Conservation (phyloP, 1,140 invertebrate species). For the Coelopa frigida region DNA sequence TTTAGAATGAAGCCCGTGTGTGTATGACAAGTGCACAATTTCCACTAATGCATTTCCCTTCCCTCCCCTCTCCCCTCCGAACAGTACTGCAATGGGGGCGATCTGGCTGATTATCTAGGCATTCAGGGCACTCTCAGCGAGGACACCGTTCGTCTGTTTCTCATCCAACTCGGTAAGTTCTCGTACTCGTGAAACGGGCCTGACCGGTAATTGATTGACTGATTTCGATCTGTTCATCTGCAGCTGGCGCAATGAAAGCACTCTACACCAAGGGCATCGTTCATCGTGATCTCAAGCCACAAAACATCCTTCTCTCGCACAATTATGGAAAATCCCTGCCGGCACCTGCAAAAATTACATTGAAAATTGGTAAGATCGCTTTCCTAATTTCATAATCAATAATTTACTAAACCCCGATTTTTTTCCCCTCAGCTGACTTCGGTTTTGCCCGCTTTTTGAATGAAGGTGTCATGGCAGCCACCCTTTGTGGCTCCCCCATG, state of each 20-base stretch:
- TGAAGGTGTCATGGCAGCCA: slow-evolving; percentile 99
- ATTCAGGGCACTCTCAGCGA: slow-evolving; percentile 91
- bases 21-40: too few species aligned
- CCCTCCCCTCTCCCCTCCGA: too few species aligned
- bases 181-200: neutral
- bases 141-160: slow-evolving; percentile 91
- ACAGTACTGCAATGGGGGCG: slow-evolving; percentile 97
- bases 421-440: slow-evolving; percentile 73
- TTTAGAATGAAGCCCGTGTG: too few species aligned
- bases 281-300: slow-evolving; percentile 97
- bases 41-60: too few species aligned
- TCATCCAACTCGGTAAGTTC: slow-evolving; percentile 80
- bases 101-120: slow-evolving; percentile 93
- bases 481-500: slow-evolving; percentile 98
- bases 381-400: slow-evolving; percentile 1
- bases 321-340: slow-evolving; percentile 70
- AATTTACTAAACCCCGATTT: slow-evolving; percentile 4
- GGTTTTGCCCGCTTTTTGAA: slow-evolving; percentile 97
- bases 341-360: slow-evolving; percentile 80
- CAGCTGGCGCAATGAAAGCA: slow-evolving; percentile 93
- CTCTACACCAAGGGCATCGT: slow-evolving; percentile 95
- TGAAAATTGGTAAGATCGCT: slow-evolving; percentile 67
- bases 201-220: neutral
- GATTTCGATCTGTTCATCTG: neutral
- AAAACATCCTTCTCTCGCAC: slow-evolving; percentile 91